phyloP scores from a whole-genome alignment of 2,797 vertebrate genomes.

The Gobio occitaniae region DNA sequence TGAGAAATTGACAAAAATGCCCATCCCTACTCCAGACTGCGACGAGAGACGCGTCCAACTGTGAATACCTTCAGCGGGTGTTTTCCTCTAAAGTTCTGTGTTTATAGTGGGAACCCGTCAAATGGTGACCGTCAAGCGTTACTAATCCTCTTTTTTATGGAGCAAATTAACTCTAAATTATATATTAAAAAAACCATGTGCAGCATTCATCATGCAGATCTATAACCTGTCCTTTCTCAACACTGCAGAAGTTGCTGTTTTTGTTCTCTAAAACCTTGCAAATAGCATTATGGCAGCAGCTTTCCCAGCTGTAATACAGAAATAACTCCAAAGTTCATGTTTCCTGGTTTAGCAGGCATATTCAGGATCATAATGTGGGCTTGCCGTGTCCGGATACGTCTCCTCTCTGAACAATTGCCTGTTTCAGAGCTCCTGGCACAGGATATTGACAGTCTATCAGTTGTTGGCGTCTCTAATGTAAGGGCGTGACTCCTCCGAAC shows the following conservation, averaged over 20 bases:
- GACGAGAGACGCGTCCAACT: neutral
- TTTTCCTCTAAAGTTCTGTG: neutral
- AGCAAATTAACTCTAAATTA: neutral
- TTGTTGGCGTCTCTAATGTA: neutral
- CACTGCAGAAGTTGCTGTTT: no score
- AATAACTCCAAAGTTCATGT: conserved; percentile 23
- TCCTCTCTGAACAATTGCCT: neutral
- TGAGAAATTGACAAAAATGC: no score
- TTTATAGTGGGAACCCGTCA: neutral
- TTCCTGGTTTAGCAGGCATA: neutral
- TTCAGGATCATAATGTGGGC: neutral
- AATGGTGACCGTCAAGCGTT: neutral
- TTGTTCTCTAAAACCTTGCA: neutral
- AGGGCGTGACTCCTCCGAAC: conserved; percentile 9
- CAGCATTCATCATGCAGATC: neutral
- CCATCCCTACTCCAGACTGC: no score
- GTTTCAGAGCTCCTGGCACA: conserved; percentile 10
- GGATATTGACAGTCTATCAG: neutral
- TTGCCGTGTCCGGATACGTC: conserved; percentile 11
- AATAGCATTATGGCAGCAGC: neutral
- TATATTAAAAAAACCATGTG: no score
- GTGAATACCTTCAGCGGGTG: neutral
- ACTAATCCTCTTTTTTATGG: neutral
- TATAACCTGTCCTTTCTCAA: neutral
- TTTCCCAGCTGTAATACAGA: conserved; percentile 7